Percentiles rank a stretch among this genome's conserved stretches.
Conservation (phyloP, 2,888 invertebrate species). For the Autographa gamma region DNA sequence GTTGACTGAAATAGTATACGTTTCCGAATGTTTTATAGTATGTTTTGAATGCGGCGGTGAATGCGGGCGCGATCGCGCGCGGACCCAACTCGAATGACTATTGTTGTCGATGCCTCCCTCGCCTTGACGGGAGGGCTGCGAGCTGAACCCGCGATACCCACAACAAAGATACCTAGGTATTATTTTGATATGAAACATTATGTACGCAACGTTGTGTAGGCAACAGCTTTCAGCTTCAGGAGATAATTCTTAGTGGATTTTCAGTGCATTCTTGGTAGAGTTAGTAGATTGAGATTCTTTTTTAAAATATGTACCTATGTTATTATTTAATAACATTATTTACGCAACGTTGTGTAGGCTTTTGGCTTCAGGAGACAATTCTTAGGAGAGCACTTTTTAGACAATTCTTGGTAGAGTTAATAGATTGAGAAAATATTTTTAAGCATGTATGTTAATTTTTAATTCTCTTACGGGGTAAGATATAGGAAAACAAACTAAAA, state of each 20-base stretch:
- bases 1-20: slow-evolving; percentile 42
- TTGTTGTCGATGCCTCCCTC: slow-evolving; percentile 56
- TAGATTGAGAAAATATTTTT: no score
- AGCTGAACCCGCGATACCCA: slow-evolving; percentile 31
- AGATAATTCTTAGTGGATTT: not conserved
- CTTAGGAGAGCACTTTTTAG: no score
- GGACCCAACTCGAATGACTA: slow-evolving; percentile 54
- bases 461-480: no score
- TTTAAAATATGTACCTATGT: no score
- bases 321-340: no score
- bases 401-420: no score
- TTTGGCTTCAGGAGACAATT: not conserved
- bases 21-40: slow-evolving; percentile 33
- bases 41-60: slow-evolving; percentile 15
- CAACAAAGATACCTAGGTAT: slow-evolving; percentile 15
- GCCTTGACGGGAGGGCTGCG: slow-evolving; percentile 49
- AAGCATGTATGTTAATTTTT: no score
- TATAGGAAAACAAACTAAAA: no score
- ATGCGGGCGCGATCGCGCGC: slow-evolving; percentile 51
- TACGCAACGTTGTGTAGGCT: slow-evolving; percentile 2
- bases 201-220: slow-evolving; percentile 2
- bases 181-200: slow-evolving; percentile 27
- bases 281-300: no score
- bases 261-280: no score
- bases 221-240: not conserved